Evolutionary conservation across 2,888 invertebrate genomes (phyloP).

Genomic region (Archaeoteleia sp.): DNA sequence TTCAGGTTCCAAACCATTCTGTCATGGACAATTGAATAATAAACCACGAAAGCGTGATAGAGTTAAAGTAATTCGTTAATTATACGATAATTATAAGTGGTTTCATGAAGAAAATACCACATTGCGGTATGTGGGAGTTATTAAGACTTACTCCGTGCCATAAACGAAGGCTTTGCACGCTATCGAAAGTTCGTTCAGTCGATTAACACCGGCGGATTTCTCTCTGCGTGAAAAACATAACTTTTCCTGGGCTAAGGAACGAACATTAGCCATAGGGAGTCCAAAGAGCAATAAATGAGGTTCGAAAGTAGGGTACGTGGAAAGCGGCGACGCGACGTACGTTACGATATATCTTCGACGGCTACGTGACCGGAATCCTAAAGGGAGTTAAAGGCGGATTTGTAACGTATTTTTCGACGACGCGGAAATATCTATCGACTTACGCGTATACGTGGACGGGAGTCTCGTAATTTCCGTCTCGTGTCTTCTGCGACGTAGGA

Average conservation of each 20-base stretch:
- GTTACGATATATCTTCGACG: slow-evolving; percentile 71
- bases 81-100: slow-evolving; percentile 16
- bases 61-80: no score
- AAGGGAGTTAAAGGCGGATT: slow-evolving; percentile 71
- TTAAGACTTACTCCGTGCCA: slow-evolving; percentile 46
- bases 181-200: slow-evolving; percentile 54
- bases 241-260: slow-evolving; percentile 46
- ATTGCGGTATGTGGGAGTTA: slow-evolving; percentile 34
- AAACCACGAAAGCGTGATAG: no score
- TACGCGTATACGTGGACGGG: slow-evolving; percentile 57
- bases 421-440: slow-evolving; percentile 68
- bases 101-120: slow-evolving; percentile 37
- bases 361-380: slow-evolving; percentile 71
- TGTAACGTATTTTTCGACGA: slow-evolving; percentile 72
- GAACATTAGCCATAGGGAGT: slow-evolving; percentile 56
- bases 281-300: slow-evolving; percentile 68
- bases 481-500: slow-evolving; percentile 52
- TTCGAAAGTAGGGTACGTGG: slow-evolving; percentile 72
- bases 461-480: slow-evolving; percentile 67
- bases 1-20: no score
- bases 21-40: no score
- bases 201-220: slow-evolving; percentile 53
- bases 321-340: slow-evolving; percentile 62
- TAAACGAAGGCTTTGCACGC: slow-evolving; percentile 43
- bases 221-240: slow-evolving; percentile 54